Conservation (phyloP, 1,140 invertebrate species). For the Neodiprion lecontei region DNA sequence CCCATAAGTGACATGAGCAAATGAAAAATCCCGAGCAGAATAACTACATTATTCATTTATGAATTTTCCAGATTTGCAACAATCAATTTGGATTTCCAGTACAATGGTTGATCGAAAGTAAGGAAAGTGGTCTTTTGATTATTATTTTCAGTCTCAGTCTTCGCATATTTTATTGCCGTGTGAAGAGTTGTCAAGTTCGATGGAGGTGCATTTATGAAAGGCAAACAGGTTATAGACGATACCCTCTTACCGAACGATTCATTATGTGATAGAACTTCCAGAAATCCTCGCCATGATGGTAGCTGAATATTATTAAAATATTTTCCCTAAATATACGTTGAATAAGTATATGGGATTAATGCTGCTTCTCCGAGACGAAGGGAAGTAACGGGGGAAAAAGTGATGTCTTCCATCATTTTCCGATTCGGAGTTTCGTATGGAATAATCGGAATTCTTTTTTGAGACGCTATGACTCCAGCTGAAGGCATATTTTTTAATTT, state of each 20-base stretch:
- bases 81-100: conserved; percentile 22
- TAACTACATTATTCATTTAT: conserved; percentile 38
- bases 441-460: conserved; percentile 17
- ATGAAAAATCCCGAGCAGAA: conserved; percentile 34
- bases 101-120: conserved; percentile 30
- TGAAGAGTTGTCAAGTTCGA: conserved; percentile 10
- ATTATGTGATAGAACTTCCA: conserved; percentile 15
- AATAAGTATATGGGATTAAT: neutral
- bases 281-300: conserved; percentile 28
- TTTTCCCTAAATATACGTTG: conserved; percentile 18
- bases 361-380: neutral
- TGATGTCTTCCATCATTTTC: neutral
- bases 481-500: conserved; percentile 17
- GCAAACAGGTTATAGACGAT: conserved; percentile 14
- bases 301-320: neutral
- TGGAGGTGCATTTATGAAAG: conserved; percentile 13
- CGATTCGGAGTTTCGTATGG: conserved; percentile 10
- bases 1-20: conserved; percentile 35
- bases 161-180: neutral
- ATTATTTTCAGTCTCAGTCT: neutral
- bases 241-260: neutral
- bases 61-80: conserved; percentile 18
- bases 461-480: neutral
- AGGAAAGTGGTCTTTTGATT: conserved; percentile 24
- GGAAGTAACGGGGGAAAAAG: conserved; percentile 11